Base-by-base conservation (phyloP, 2,888 invertebrate species). In the Odontocolon sp. region DNA sequence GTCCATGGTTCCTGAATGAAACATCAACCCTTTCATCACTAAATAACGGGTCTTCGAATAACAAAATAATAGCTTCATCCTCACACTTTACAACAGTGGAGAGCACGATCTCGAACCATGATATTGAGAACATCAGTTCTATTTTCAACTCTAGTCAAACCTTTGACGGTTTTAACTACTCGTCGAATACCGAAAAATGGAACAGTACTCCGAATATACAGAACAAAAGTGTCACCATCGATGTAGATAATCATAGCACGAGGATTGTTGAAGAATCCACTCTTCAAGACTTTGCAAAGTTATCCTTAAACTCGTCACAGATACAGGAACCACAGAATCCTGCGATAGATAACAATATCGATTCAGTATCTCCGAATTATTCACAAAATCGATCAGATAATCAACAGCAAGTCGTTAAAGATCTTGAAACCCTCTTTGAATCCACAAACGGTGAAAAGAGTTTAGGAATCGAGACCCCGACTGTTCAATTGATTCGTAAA, bases 361-460 rank as follows among this genome's bases (percentile, higher is more conserved):
- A 9, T 16, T 38, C 18, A 31, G 28, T 26, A 3, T 6, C 5
- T 0, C 11, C 16, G 23, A 59, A 23, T 2, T 14, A n/a, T 4
- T n/a, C 3, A 42, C 16, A 16, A 47, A 8, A 36, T 8, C 3
- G 23, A 33, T n/a, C n/a, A 9, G 4, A 63, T 33, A 18, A 21
- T 14, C 6, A 52, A 4, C 50, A 36, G 1, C 54, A 28, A 28
- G 42, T 21, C 14, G 45, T 54, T 5, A 26, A 63, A 33, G 61
- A 78, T 45, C 42, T 75, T 4, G 31, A 42, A 23, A 52, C 64
- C 38, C 36, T 77, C 2, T 78, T 78, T 16, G 78, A 66, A n/a
- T 23, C 73, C 2, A 26, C 59, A 0, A 16, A 69, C 26, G 36
- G 54, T 40, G 2, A 16, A 18, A 40, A 23, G 4, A 14, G 52